These are phyloP conservation scores for Myotis pilosus DNA, from an alignment of 2,797 vertebrate genomes.

Conservation along the genomic window DNA sequence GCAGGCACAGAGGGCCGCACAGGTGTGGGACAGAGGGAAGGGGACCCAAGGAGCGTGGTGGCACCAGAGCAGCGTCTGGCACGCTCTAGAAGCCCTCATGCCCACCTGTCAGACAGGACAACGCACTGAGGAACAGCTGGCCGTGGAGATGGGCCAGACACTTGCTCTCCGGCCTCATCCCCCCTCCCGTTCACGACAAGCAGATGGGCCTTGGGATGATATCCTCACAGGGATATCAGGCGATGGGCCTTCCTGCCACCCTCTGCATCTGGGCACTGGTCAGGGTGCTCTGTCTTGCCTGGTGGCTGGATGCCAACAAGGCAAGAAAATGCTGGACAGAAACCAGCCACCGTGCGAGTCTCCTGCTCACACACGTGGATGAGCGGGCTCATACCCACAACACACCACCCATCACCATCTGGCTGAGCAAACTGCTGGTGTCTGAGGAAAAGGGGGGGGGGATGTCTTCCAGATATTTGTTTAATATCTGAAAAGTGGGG, in stretches of 20 bases:
- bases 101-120: background rate
- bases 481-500: constrained; percentile 63
- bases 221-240: background rate
- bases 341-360: background rate
- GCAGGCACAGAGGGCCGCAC: background rate
- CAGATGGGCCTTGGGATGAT: background rate
- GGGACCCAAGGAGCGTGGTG: fast-evolving
- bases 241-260: background rate
- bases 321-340: background rate
- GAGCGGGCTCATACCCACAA: fast-evolving
- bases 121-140: constrained; percentile 44
- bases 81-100: background rate
- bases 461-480: constrained; percentile 46
- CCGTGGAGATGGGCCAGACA: constrained; percentile 42
- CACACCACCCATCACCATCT: constrained; percentile 26
- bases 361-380: background rate
- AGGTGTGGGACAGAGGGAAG: fast-evolving
- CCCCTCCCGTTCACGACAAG: constrained; percentile 11
- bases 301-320: background rate
- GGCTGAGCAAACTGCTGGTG: constrained; percentile 24
- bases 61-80: background rate
- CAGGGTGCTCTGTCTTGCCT: constrained; percentile 20
- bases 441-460: background rate
- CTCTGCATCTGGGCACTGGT: constrained; percentile 28
- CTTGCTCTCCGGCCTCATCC: background rate